Conservation (phyloP, 2,113 vertebrate genomes). For the Ochotona princeps region DNA sequence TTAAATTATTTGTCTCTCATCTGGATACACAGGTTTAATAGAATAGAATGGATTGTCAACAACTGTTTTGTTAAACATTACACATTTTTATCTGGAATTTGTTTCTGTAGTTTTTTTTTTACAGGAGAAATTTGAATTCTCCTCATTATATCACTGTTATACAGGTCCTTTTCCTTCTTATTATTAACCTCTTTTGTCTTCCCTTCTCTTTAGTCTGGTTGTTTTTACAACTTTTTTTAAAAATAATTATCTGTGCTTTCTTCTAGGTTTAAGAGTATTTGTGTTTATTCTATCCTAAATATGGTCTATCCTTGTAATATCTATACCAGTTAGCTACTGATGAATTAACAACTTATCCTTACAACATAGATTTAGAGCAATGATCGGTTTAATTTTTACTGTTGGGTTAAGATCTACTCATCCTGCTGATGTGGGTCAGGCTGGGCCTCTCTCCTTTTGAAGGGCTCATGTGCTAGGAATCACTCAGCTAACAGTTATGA, state of each 20-base stretch:
- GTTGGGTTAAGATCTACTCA: not conserved
- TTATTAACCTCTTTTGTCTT: too few relatives aligned
- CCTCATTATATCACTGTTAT: not conserved
- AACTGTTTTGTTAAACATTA: not conserved
- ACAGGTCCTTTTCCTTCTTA: not conserved
- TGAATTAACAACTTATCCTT: not conserved
- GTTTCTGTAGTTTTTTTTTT: slow-evolving; percentile 36
- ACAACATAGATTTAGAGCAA: not conserved
- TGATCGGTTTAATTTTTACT: not conserved
- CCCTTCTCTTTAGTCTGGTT: not conserved
- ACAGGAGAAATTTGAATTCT: not conserved
- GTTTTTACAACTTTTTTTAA: not conserved
- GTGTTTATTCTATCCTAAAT: not conserved
- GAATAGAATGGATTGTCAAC: not conserved
- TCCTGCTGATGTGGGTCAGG: not conserved
- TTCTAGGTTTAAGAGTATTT: not conserved
- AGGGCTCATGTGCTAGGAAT: not conserved
- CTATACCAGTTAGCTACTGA: not conserved
- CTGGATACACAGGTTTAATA: not conserved
- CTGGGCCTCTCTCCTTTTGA: not conserved
- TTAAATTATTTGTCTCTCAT: slow-evolving; percentile 25
- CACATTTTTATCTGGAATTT: not conserved
- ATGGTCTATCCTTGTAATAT: not conserved
- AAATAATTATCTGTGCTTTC: not conserved
- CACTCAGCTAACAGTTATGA: too few relatives aligned